Percentiles rank a stretch among this genome's conserved stretches.
Evolutionary conservation across 1,140 invertebrate species (phyloP).

Genomic region (Pseudomyrmex dendroicus): DNA sequence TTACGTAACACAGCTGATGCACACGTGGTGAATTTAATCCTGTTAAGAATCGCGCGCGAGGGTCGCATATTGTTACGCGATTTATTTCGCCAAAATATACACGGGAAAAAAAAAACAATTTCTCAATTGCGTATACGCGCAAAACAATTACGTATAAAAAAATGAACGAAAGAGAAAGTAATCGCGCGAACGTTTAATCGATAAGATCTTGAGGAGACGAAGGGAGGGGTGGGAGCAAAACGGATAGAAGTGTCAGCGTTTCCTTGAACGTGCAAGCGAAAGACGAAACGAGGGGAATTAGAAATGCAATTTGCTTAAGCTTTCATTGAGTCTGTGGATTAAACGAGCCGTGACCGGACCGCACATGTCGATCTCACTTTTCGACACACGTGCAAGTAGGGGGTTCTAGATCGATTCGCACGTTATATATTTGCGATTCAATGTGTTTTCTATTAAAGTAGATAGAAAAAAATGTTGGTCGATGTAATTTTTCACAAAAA

Average conservation of each 20-base stretch:
- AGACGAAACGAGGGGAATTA: slow-evolving; percentile 57
- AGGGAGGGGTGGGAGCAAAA: background rate
- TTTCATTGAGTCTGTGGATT: slow-evolving; percentile 59
- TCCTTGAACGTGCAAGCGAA: slow-evolving; percentile 9
- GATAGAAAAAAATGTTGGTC: background rate
- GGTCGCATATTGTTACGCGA: background rate
- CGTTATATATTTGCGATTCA: slow-evolving; percentile 11
- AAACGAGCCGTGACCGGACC: slow-evolving; percentile 67
- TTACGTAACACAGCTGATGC: slow-evolving; percentile 50
- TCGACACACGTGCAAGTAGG: slow-evolving; percentile 58
- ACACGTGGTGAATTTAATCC: slow-evolving; percentile 52
- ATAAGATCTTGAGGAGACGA: slow-evolving; percentile 6
- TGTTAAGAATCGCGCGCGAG: slow-evolving; percentile 49
- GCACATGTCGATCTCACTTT: slow-evolving; percentile 72
- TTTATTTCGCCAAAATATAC: background rate
- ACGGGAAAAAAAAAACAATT: background rate
- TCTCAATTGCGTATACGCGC: background rate
- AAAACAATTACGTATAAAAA: background rate
- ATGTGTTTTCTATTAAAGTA: background rate
- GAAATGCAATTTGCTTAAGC: slow-evolving; percentile 66
- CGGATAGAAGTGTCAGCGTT: slow-evolving; percentile 26
- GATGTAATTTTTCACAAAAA: background rate
- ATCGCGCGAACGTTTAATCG: slow-evolving; percentile 20
- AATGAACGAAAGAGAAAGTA: background rate
- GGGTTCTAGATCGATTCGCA: slow-evolving; percentile 30